Conservation (phyloP, 2,888 invertebrate species). For the Trichopoda pennipes region DNA sequence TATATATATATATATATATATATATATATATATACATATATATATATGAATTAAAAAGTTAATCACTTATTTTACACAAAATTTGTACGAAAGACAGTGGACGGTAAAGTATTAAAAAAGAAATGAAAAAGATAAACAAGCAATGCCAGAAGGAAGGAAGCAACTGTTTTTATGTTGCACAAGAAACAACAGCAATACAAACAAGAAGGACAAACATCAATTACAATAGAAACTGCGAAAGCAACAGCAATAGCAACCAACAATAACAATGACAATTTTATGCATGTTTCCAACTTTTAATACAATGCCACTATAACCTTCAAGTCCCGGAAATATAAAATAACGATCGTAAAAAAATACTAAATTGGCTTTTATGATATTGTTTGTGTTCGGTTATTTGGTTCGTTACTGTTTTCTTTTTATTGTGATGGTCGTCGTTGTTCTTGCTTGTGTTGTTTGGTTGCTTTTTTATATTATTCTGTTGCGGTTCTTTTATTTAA, state of each 20-base stretch:
- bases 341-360: constrained; percentile 72
- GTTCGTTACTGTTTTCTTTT: constrained; percentile 58
- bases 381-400: constrained; percentile 64
- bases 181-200: constrained; percentile 47
- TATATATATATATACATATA: constrained; percentile 9
- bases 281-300: constrained; percentile 71
- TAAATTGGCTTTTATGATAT: constrained; percentile 72
- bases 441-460: constrained; percentile 33
- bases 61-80: constrained; percentile 25
- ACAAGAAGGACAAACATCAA: constrained; percentile 44
- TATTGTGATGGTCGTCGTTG: not conserved
- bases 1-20: constrained; percentile 16
- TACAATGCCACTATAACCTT: constrained; percentile 69
- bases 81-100: constrained; percentile 9
- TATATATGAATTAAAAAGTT: not conserved
- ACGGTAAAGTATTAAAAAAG: constrained; percentile 18
- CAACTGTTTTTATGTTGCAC: constrained; percentile 50
- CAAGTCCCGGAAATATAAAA: constrained; percentile 74
- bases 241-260: constrained; percentile 17
- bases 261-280: constrained; percentile 71
- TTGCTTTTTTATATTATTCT: constrained; percentile 14
- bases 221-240: not conserved
- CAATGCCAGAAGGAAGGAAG: constrained; percentile 58
- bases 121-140: constrained; percentile 26
- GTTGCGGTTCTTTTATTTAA: constrained; percentile 24